Percentiles rank a stretch among this genome's conserved stretches.
These are phyloP conservation scores for Apocheima hispidaria DNA, from an alignment of 2,888 invertebrate genomes.

Conservation along the genomic window DNA sequence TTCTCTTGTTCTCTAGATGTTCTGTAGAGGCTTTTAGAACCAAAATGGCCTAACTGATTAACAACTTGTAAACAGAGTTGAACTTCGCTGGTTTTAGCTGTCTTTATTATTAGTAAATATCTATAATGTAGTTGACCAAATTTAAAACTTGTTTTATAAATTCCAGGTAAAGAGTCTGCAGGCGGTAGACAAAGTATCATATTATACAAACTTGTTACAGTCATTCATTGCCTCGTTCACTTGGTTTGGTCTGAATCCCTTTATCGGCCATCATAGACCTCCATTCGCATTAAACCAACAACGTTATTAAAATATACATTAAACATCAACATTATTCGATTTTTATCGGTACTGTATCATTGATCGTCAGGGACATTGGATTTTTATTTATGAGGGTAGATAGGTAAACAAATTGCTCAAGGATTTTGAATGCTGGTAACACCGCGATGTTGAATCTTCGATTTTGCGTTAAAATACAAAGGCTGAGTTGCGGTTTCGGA, in stretches of 20 bases:
- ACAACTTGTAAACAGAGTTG: no score
- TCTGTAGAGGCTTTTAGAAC: no score
- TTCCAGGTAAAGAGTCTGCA: constrained; percentile 44
- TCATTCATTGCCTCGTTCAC: constrained; percentile 10
- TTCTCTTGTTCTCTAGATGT: no score
- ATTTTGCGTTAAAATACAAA: neutral
- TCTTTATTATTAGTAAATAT: neutral
- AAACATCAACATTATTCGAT: neutral
- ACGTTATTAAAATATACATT: neutral
- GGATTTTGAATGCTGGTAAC: constrained; percentile 44
- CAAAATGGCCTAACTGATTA: no score
- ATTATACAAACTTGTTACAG: constrained; percentile 9
- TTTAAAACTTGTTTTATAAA: neutral
- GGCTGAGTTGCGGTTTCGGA: neutral
- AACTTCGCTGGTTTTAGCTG: neutral
- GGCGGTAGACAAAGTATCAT: constrained; percentile 37
- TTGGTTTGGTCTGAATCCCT: neutral
- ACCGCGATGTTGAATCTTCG: constrained; percentile 37
- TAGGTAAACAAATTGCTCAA: constrained; percentile 52
- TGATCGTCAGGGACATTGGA: constrained; percentile 1
- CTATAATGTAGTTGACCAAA: no score
- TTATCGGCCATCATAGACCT: constrained; percentile 23
- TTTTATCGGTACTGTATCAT: constrained; percentile 1
- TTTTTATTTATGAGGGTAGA: constrained; percentile 37
- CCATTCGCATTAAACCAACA: neutral